Percentiles rank a stretch among this genome's conserved stretches.
Conservation (phyloP, 2,113 vertebrate genomes). For the Dromas ardeola region DNA sequence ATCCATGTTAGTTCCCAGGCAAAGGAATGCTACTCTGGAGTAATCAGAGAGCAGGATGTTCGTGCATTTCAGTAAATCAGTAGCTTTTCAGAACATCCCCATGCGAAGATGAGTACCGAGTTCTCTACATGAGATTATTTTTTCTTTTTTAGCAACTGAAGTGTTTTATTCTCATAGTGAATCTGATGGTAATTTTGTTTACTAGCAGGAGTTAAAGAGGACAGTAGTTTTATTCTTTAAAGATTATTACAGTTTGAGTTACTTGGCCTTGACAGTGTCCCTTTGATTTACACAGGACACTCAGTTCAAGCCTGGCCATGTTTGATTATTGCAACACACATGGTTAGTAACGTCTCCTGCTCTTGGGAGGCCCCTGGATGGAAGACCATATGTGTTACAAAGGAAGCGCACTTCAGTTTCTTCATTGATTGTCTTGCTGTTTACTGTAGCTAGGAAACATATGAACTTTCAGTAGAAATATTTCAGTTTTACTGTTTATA, state of each 20-base stretch:
- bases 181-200: neutral
- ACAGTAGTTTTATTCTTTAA: neutral
- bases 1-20: neutral
- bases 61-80: neutral
- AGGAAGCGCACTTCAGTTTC: neutral
- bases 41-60: neutral
- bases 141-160: neutral
- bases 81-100: neutral
- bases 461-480: neutral
- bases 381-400: neutral
- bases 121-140: neutral
- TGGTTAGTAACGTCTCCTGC: neutral
- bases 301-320: neutral
- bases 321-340: neutral
- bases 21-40: neutral
- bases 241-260: neutral
- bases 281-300: neutral
- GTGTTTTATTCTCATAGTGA: neutral
- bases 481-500: neutral
- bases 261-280: neutral
- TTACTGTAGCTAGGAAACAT: conserved; percentile 11
- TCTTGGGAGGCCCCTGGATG: neutral
- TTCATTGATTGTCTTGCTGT: neutral
- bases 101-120: neutral
- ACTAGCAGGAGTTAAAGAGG: neutral